Evolutionary conservation across 2,888 invertebrate species (phyloP).

Genomic region (Lasioglossum villosulum): DNA sequence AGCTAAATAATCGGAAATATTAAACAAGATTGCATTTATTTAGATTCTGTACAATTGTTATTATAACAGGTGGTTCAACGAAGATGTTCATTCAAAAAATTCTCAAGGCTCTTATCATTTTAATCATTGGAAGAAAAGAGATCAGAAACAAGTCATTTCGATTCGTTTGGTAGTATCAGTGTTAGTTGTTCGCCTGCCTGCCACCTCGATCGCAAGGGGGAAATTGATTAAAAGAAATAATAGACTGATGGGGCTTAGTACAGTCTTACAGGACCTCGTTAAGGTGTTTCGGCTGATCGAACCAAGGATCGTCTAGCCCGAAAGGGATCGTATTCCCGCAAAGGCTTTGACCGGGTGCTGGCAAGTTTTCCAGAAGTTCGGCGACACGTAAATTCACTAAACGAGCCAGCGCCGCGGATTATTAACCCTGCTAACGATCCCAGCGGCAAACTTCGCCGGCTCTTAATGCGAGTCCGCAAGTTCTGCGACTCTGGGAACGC

Average conservation of each 20-base stretch:
- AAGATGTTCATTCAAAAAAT: not conserved
- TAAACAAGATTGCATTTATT: not conserved
- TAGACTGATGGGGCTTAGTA: not conserved
- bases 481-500: not conserved
- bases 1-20: too few species aligned
- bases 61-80: not conserved
- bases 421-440: constrained; percentile 13
- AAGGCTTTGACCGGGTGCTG: constrained; percentile 19
- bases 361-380: constrained; percentile 28
- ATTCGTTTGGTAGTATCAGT: not conserved
- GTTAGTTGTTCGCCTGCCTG: not conserved
- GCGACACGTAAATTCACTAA: constrained; percentile 22
- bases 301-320: not conserved
- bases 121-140: not conserved
- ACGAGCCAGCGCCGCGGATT: not conserved
- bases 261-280: not conserved
- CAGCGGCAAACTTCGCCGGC: not conserved
- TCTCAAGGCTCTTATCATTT: not conserved
- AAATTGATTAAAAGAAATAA: not conserved
- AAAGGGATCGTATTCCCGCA: not conserved
- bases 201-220: too few species aligned
- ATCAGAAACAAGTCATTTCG: not conserved
- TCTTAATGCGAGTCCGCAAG: constrained; percentile 22
- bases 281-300: not conserved
- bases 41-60: not conserved